phyloP scores from a whole-genome alignment of 2,797 vertebrate genomes.

The Potorous gilbertii region DNA sequence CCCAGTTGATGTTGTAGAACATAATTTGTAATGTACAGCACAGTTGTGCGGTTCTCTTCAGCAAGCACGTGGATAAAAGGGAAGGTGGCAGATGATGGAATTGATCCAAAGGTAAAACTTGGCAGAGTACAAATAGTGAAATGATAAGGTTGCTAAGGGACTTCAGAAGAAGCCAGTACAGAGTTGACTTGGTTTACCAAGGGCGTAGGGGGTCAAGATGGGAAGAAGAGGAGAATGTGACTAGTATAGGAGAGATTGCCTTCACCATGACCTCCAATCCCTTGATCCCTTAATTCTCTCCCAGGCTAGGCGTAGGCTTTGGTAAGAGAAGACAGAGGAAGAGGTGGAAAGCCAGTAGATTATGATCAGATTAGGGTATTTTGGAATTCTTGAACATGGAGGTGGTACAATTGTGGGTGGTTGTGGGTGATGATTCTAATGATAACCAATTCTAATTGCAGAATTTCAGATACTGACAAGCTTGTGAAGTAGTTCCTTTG shows the following conservation, averaged over 20 bases:
- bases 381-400: not conserved
- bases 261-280: too few species aligned
- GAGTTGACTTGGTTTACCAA: not conserved
- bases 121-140: not conserved
- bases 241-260: not conserved
- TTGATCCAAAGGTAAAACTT: not conserved
- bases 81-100: not conserved
- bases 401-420: not conserved
- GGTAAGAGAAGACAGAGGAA: not conserved
- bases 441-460: not conserved
- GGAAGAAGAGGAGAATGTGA: not conserved
- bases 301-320: not conserved
- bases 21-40: not conserved
- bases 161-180: not conserved
- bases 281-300: too few species aligned
- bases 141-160: not conserved
- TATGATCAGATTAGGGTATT: not conserved
- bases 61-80: not conserved
- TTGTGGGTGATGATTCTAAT: not conserved
- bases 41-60: not conserved
- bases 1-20: not conserved
- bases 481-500: not conserved
- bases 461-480: not conserved
- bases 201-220: not conserved
- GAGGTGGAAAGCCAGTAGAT: not conserved